Evolutionary conservation across 2,888 invertebrate species (phyloP), one percentile per base, ranked within the genome.

Genomic region (Tenthredo mesomela): DNA sequence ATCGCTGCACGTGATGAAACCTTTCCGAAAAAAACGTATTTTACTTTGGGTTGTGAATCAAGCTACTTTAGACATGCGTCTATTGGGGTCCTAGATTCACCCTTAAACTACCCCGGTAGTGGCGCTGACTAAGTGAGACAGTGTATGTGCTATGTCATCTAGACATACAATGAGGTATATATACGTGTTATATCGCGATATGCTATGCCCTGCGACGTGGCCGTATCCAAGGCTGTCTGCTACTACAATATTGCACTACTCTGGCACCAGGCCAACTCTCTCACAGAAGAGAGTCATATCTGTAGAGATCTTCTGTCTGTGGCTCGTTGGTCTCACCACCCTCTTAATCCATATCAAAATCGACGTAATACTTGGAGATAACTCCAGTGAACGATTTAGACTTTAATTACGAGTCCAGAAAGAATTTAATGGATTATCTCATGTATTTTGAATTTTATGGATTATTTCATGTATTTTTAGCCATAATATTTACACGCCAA

Each of bases 171-270:
- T 40, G 43, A 43, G 40, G 77, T 29, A 77, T 54, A 43, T 75
- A 71, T 86, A 85, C 86, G 87, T 85, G 86, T 86, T 86, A 75
- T 86, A 84, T 82, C 18, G 18, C 82, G 80, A 82, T 25, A 78
- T 73, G 25, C 70, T 78, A 85, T 75, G 65, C 85, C 80, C 83
- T 73, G 84, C 67, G 67, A 82, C 85, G 78, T 77, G 85, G 71
- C 85, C 83, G 82, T 85, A 80, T 83, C 65, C 86, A 85, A 86
- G 88, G 84, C 87, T 89, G 88, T 87, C 87, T 88, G 88, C 88
- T 86, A 87, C 88, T 90, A 89, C 90, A 89, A 90, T 90, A 90
- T 90, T 90, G 89, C 90, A 87, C 87, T 87, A 88, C 87, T 86
- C 85, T 90, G 90, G 90, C 90, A 78, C 82, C 75, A 84, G 85